phyloP scores from a whole-genome alignment of 2,888 invertebrate species.

The Drosophila melanosoma region DNA sequence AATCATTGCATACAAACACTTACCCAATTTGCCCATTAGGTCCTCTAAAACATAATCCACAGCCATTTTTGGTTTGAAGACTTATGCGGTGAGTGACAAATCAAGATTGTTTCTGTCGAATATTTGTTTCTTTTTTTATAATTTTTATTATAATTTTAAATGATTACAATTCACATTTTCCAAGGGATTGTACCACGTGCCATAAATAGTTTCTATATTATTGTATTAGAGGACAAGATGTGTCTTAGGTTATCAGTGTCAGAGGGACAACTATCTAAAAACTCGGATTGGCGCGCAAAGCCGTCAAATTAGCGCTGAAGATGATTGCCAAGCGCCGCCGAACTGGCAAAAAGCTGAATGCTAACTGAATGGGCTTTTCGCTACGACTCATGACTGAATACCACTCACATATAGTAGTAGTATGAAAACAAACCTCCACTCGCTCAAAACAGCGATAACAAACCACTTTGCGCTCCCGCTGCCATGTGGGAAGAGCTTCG shows the following conservation, averaged over 20 bases:
- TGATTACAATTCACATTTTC: constrained; percentile 34
- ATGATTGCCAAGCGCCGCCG: constrained; percentile 59
- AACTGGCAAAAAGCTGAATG: constrained; percentile 72
- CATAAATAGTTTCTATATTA: neutral
- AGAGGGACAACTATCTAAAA: constrained; percentile 7
- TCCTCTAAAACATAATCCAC: constrained; percentile 88
- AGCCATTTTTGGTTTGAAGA: constrained; percentile 85
- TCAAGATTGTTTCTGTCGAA: neutral
- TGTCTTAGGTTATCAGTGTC: constrained; percentile 10
- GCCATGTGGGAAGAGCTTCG: constrained; percentile 35
- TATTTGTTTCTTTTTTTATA: neutral
- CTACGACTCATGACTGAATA: constrained; percentile 51
- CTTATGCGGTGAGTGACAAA: neutral
- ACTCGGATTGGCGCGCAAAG: constrained; percentile 25
- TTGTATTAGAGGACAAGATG: neutral
- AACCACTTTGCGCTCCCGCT: constrained; percentile 37
- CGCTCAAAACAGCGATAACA: constrained; percentile 51
- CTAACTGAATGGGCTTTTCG: constrained; percentile 57
- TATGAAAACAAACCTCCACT: constrained; percentile 13
- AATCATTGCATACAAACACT: constrained; percentile 59
- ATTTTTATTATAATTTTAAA: constrained; percentile 2
- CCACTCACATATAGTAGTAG: constrained; percentile 41
- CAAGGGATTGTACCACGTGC: neutral
- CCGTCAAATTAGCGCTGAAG: constrained; percentile 27
- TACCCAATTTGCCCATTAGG: constrained; percentile 89